A percentile compares a stretch with the other conserved stretches of the same genome.
These are phyloP conservation scores for Tinea semifulvella DNA, from an alignment of 2,888 invertebrate genomes.

Conservation along the genomic window DNA sequence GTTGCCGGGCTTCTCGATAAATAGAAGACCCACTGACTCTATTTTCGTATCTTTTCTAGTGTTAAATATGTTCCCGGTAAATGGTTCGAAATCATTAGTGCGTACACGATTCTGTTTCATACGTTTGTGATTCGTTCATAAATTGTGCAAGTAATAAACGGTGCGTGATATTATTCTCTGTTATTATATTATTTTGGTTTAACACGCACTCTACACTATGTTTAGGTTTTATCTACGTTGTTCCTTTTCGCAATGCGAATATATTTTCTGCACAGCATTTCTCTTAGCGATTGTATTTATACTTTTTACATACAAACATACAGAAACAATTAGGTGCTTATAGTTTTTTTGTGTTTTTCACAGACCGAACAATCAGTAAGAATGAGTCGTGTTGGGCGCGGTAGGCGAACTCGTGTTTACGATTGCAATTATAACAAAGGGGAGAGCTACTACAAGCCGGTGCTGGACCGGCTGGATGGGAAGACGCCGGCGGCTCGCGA, in stretches of 20 bases:
- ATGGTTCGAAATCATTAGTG: constrained; percentile 18
- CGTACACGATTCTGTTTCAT: too few relatives aligned
- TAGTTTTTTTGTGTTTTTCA: not conserved
- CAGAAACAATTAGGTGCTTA: too few relatives aligned
- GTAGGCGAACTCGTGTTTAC: constrained; percentile 83
- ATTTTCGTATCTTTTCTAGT: constrained; percentile 24
- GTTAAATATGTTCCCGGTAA: constrained; percentile 22
- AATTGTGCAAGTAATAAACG: too few relatives aligned
- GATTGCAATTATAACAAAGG: constrained; percentile 88
- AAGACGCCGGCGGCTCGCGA: constrained; percentile 58
- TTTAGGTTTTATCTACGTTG: too few relatives aligned
- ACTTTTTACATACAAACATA: too few relatives aligned
- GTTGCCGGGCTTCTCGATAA: constrained; percentile 24
- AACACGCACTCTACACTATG: too few relatives aligned
- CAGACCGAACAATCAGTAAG: constrained; percentile 17
- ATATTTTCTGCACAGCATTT: too few relatives aligned
- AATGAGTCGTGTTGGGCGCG: constrained; percentile 63
- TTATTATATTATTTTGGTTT: too few relatives aligned
- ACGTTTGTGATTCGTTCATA: too few relatives aligned
- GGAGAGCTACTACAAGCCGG: constrained; percentile 82
- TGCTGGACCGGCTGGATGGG: constrained; percentile 78
- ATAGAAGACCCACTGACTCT: constrained; percentile 24
- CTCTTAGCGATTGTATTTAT: too few relatives aligned
- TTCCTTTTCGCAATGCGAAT: too few relatives aligned
- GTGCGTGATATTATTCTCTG: too few relatives aligned